phyloP scores from a whole-genome alignment of 2,797 vertebrate genomes.

The Acanthornis magna region DNA sequence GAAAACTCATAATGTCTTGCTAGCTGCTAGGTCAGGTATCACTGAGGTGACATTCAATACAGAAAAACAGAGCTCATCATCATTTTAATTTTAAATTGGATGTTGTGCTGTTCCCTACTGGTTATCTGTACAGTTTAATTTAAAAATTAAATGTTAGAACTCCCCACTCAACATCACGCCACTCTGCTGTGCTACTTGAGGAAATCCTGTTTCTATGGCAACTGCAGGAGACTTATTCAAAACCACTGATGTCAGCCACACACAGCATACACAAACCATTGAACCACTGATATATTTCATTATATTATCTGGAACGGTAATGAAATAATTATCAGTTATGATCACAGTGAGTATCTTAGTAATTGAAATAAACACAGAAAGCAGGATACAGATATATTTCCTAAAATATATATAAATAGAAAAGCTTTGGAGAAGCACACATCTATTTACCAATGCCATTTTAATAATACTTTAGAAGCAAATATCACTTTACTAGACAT shows the following conservation, averaged over 20 bases:
- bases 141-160: slow-evolving; percentile 68
- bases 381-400: not conserved
- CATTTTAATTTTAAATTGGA: not conserved
- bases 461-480: not conserved
- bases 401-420: not conserved
- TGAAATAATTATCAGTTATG: not conserved
- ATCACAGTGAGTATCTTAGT: slow-evolving; percentile 11
- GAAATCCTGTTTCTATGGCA: slow-evolving; percentile 81
- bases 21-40: not conserved
- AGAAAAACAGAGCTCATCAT: not conserved
- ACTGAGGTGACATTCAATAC: not conserved
- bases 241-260: slow-evolving; percentile 69
- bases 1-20: not conserved
- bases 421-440: not conserved
- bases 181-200: slow-evolving; percentile 55
- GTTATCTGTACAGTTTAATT: slow-evolving; percentile 51
- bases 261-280: slow-evolving; percentile 53
- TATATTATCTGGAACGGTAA: not conserved
- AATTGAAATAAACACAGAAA: not conserved
- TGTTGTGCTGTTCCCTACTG: not conserved
- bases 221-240: slow-evolving; percentile 79
- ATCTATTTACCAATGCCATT: not conserved
- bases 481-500: not conserved
- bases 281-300: slow-evolving; percentile 30
- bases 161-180: slow-evolving; percentile 66